Evolutionary conservation across 2,888 invertebrate genomes (phyloP), one percentile per base, ranked within the genome.

Genomic region (Noctua janthe): DNA sequence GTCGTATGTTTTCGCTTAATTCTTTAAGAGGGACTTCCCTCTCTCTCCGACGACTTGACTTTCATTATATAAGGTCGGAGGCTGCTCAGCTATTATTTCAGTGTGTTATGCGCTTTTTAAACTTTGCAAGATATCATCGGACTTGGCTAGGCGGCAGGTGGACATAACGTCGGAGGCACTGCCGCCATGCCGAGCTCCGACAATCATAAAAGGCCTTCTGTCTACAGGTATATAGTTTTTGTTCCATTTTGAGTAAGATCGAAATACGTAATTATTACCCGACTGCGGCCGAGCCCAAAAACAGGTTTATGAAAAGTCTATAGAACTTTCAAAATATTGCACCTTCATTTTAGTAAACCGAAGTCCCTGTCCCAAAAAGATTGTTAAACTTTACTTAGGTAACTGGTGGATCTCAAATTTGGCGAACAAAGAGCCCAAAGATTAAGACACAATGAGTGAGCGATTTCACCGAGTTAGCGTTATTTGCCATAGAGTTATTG

Each of bases 401-500:
- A 43, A 47, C 35, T 74, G 66, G 47, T n/a, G 20, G 67, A 59
- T 54, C 35, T 39, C 71, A 29, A 29, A 29, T 49, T 43, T 11
- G 11, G 3, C 39, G 29, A 29, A 13, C 29, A 35, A 29, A 66
- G 6, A 51, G 47, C 62, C 64, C 17, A n/a, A 23, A 78, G 35
- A 67, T 62, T 35, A 43, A 51, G 47, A 39, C 56, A 74, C 71
- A 75, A 75, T 56, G 67, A 49, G 76, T 17, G 71, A 71, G 35
- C 71, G 73, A 62, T 67, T 72, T 74, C 77, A 59, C 69, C 64
- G 54, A n/a, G 64, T 49, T 20, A 47, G 39, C 72, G 71, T 71
- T 76, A 71, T 80, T 74, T 62, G 78, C 64, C 79, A 76, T 81
- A 51, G 59, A 78, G 66, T 79, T 56, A 73, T 82, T 78, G 86